Base-by-base conservation (phyloP, 2,113 vertebrate species). In the Diadophis punctatus region DNA sequence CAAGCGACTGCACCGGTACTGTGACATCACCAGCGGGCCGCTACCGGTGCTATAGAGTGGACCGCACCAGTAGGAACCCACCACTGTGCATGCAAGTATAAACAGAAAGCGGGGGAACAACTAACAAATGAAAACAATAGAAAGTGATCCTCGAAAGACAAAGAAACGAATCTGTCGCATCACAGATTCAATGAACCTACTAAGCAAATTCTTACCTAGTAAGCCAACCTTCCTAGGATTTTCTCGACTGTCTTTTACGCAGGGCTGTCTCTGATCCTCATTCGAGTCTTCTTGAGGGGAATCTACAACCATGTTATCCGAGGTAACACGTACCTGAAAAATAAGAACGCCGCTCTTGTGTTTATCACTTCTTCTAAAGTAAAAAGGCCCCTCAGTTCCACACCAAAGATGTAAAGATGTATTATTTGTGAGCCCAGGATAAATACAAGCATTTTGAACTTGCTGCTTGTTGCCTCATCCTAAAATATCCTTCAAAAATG, bases 121-220 rank as follows among this genome's bases (percentile, higher is more conserved):
- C 39, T 58, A 55, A 60, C 22, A 25, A 87, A 63, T 23, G 16
- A 39, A 20, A 80, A n/a, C 39, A 30, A 56, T 16, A 55, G n/a
- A 34, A 51, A 49, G 2, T 74, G 3, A 68, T 46, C 14, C 39
- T 68, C 8, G 2, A 86, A 86, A 48, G 55, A 46, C 53, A 48
- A 52, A 43, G 22, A n/a, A 43, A 87, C 55, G 18, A 34, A 30
- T 39, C 12, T 30, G 23, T 87, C 20, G 53, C 2, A 63, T 27
- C 22, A 53, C 86, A 51, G 39, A 8, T 51, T 60, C 30, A 46
- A 16, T 49, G 52, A 30, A 52, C n/a, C 11, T 39, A 52, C 14
- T 11, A 51, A 90, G 23, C 85, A 39, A 92, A 51, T 60, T 74
- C 91, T 92, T 92, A 92, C 91, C 91, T 23, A 80, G 39, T 23